Evolutionary conservation across 2,888 invertebrate genomes (phyloP).

Genomic region (Rhopalosiphum nymphaeae): DNA sequence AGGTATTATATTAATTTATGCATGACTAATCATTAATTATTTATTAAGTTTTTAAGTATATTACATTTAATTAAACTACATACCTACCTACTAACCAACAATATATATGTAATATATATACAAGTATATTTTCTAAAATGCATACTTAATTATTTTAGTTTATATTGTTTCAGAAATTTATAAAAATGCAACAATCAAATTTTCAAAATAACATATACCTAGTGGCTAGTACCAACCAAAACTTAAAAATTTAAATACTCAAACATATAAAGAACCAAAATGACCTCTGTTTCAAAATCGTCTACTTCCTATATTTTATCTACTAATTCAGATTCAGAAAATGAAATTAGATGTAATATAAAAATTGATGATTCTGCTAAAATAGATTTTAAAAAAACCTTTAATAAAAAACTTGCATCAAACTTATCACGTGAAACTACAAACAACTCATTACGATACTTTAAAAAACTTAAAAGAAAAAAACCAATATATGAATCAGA

Average conservation of each 20-base stretch:
- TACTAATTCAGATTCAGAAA: conserved; percentile 43
- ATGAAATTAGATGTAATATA: conserved; percentile 13
- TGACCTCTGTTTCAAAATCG: background rate
- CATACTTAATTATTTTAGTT: background rate
- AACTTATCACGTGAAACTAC: conserved; percentile 13
- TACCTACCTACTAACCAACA: no score
- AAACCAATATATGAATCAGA: background rate
- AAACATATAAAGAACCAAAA: background rate
- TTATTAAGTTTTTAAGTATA: no score
- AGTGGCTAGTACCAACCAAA: background rate
- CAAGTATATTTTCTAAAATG: background rate
- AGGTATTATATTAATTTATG: no score
- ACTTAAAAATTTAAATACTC: background rate
- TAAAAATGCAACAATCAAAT: background rate
- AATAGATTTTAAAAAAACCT: background rate
- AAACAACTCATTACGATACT: conserved; percentile 30
- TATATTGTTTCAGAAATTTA: background rate
- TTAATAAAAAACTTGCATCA: background rate
- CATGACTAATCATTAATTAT: no score
- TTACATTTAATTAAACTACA: no score
- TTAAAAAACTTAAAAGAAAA: conserved; percentile 38
- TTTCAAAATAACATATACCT: background rate
- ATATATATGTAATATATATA: no score
- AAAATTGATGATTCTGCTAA: background rate
- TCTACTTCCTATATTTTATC: conserved; percentile 3